Percentiles rank a stretch among this genome's conserved stretches.
These are phyloP conservation scores for Petrocephalus schoutedeni DNA, from an alignment of 2,797 vertebrate genomes.

Conservation along the genomic window DNA sequence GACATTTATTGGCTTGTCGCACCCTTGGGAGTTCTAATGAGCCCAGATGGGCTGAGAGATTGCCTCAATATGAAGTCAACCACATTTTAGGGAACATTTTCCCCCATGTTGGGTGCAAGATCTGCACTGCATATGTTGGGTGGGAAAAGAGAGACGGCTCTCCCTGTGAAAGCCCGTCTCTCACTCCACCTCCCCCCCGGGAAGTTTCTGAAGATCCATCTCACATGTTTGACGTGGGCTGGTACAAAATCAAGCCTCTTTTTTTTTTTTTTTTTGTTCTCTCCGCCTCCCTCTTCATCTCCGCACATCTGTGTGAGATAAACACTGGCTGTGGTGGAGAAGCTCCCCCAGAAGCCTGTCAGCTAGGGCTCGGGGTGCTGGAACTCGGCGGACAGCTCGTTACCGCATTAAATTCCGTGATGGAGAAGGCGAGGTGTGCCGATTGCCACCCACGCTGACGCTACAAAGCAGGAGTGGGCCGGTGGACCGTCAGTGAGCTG, in stretches of 20 bases:
- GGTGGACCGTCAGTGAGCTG: background rate
- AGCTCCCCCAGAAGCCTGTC: background rate
- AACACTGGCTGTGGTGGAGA: background rate
- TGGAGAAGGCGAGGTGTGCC: too few species aligned
- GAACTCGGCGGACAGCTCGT: background rate
- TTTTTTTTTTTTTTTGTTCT: background rate
- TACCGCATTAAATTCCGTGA: background rate
- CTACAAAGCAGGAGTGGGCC: background rate
- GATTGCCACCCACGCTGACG: background rate
- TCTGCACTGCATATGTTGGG: background rate
- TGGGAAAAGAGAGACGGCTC: background rate
- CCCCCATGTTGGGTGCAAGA: constrained; percentile 13
- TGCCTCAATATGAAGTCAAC: constrained; percentile 37
- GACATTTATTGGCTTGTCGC: constrained; percentile 33
- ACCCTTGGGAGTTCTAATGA: constrained; percentile 27
- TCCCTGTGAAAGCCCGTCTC: background rate
- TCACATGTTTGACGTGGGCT: background rate
- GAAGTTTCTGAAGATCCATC: background rate
- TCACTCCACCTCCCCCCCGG: background rate
- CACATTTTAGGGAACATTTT: constrained; percentile 29
- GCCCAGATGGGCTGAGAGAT: constrained; percentile 21
- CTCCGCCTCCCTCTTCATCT: background rate
- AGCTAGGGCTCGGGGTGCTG: background rate
- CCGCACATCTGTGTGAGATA: background rate
- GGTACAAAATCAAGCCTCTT: background rate